These are phyloP conservation scores for Lutjanus erythropterus DNA, from an alignment of 2,113 vertebrate species.

Conservation along the genomic window DNA sequence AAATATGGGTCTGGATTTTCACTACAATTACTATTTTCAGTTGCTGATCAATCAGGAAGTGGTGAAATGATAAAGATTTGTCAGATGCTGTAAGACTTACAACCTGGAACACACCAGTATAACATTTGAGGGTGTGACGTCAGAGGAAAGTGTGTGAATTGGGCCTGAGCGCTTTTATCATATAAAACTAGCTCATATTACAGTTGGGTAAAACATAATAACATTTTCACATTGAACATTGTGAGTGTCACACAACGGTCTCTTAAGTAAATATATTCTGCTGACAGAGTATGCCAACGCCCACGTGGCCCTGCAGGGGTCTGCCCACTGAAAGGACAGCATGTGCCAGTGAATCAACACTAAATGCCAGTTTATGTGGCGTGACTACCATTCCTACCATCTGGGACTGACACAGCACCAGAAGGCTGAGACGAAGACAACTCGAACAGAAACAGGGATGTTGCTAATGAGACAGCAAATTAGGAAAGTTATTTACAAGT, in stretches of 20 bases:
- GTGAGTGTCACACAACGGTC: background rate
- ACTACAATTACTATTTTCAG: too few relatives aligned
- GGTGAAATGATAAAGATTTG: too few relatives aligned
- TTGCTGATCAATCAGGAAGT: too few relatives aligned
- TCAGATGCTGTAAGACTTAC: too few relatives aligned
- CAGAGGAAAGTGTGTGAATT: too few relatives aligned
- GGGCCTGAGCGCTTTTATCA: background rate
- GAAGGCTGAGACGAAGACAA: conserved; percentile 65
- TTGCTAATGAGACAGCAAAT: conserved; percentile 77
- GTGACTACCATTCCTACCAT: conserved; percentile 75
- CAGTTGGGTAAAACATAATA: background rate
- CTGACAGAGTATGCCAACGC: conserved; percentile 23
- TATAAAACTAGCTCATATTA: background rate
- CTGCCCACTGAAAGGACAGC: conserved; percentile 59
- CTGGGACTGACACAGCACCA: conserved; percentile 75
- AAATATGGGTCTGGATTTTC: too few relatives aligned
- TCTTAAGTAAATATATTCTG: conserved; percentile 17
- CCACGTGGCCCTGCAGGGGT: conserved; percentile 46
- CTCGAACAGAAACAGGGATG: conserved; percentile 63
- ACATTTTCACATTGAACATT: too few relatives aligned
- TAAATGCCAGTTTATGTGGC: conserved; percentile 73
- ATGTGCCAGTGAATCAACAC: conserved; percentile 68
- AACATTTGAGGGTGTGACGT: too few relatives aligned
- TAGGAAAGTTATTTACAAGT: conserved; percentile 75
- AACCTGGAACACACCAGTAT: too few relatives aligned